Conservation (phyloP, 2,113 vertebrate genomes). For the Phodopus roborovskii region DNA sequence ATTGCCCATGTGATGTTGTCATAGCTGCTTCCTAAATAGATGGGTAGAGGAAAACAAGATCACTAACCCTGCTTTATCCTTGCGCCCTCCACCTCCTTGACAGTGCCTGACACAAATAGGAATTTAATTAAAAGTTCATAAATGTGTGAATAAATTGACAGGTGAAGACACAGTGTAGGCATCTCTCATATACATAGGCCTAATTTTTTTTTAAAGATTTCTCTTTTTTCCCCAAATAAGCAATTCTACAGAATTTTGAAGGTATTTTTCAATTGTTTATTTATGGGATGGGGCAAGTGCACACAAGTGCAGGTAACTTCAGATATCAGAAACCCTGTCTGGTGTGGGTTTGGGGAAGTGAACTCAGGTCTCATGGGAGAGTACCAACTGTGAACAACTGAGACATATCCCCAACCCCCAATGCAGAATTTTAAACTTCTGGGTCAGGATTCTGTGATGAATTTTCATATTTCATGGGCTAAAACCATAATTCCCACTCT, state of each 20-base stretch:
- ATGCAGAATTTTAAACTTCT: background rate
- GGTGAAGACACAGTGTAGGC: slow-evolving; percentile 6
- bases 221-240: background rate
- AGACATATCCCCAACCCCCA: background rate
- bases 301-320: background rate
- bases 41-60: background rate
- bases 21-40: background rate
- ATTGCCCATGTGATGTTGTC: background rate
- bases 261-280: background rate
- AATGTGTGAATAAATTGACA: background rate
- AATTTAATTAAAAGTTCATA: slow-evolving; percentile 39
- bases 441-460: background rate
- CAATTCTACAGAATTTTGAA: background rate
- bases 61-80: background rate
- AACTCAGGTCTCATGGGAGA: background rate
- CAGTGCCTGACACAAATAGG: background rate
- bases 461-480: slow-evolving; percentile 64
- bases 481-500: slow-evolving; percentile 48
- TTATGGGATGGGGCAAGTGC: background rate
- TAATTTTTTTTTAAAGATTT: background rate
- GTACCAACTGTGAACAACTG: background rate
- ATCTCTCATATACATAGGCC: background rate
- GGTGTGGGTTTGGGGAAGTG: background rate
- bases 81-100: background rate
- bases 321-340: background rate